phyloP scores from a whole-genome alignment of 2,888 invertebrate species.

The Ormyrus rosae region DNA sequence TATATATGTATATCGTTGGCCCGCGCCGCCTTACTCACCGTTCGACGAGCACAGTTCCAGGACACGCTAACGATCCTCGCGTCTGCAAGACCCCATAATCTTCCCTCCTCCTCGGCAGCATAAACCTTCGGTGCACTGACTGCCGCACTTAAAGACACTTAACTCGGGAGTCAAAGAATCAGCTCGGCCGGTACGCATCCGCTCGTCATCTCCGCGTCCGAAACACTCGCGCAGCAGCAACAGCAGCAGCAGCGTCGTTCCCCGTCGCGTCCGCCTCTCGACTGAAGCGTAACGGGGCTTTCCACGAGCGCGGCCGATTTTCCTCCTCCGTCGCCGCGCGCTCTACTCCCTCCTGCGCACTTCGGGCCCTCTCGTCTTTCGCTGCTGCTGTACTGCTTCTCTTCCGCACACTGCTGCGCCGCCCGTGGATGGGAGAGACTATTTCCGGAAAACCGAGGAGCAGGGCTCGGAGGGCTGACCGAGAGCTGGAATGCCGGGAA shows the following conservation, averaged over 20 bases:
- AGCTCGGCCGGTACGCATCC: too few relatives aligned
- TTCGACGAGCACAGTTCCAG: neutral
- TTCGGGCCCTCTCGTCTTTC: conserved; percentile 8
- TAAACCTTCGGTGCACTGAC: neutral
- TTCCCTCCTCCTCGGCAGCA: neutral
- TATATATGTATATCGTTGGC: too few relatives aligned
- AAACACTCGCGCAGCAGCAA: neutral
- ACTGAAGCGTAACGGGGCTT: conserved; percentile 56
- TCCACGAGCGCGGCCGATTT: conserved; percentile 47
- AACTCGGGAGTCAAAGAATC: too few relatives aligned
- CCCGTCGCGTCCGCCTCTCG: conserved; percentile 25
- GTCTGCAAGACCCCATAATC: conserved; percentile 9
- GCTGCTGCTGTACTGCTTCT: neutral
- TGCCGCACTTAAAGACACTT: too few relatives aligned
- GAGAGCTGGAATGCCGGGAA: conserved; percentile 1
- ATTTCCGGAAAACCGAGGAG: conserved; percentile 39
- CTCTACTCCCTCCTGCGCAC: neutral
- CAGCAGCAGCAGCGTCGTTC: neutral
- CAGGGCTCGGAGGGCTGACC: neutral
- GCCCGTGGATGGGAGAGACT: conserved; percentile 63
- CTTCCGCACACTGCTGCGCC: conserved; percentile 44
- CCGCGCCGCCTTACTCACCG: neutral
- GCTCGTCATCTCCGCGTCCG: too few relatives aligned
- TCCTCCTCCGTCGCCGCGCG: conserved; percentile 6
- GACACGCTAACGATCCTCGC: conserved; percentile 2